Evolutionary conservation across 2,888 invertebrate species (phyloP).

Genomic region (Morpho achilles): DNA sequence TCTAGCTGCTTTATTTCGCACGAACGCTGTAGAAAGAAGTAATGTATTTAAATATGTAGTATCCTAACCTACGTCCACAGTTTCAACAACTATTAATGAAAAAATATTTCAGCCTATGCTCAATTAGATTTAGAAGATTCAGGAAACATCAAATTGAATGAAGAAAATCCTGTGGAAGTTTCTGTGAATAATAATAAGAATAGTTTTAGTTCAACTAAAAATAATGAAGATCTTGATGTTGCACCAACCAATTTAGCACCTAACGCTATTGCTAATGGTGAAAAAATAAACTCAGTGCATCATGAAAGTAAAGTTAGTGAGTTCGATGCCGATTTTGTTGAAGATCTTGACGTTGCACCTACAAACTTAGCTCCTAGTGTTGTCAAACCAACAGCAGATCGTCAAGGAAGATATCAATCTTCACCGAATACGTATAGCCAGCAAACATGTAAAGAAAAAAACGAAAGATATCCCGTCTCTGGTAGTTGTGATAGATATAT

Average conservation of each 20-base stretch:
- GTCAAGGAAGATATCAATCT: slow-evolving; percentile 32
- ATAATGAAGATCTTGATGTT: slow-evolving; percentile 3
- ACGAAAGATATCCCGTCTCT: slow-evolving; percentile 83
- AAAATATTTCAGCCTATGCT: slow-evolving; percentile 3
- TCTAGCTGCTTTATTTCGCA: too few relatives aligned
- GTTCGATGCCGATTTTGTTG: not conserved
- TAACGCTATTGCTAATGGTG: too few relatives aligned
- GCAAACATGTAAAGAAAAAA: slow-evolving; percentile 81
- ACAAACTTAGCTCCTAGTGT: slow-evolving; percentile 5
- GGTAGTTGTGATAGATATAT: slow-evolving; percentile 87
- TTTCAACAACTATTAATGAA: not conserved
- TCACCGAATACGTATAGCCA: slow-evolving; percentile 35
- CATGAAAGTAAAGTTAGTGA: not conserved
- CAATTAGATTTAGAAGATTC: slow-evolving; percentile 4
- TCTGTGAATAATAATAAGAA: not conserved
- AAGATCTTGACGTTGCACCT: slow-evolving; percentile 9
- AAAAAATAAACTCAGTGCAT: too few relatives aligned
- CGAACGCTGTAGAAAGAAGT: too few relatives aligned
- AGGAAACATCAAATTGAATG: not conserved
- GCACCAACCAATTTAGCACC: slow-evolving; percentile 8
- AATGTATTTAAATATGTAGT: too few relatives aligned
- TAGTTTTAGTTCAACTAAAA: not conserved
- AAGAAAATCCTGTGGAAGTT: slow-evolving; percentile 1
- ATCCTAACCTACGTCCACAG: too few relatives aligned
- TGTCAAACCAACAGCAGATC: slow-evolving; percentile 4